phyloP scores from a whole-genome alignment of 2,888 invertebrate species.

The Eulithis testata region DNA sequence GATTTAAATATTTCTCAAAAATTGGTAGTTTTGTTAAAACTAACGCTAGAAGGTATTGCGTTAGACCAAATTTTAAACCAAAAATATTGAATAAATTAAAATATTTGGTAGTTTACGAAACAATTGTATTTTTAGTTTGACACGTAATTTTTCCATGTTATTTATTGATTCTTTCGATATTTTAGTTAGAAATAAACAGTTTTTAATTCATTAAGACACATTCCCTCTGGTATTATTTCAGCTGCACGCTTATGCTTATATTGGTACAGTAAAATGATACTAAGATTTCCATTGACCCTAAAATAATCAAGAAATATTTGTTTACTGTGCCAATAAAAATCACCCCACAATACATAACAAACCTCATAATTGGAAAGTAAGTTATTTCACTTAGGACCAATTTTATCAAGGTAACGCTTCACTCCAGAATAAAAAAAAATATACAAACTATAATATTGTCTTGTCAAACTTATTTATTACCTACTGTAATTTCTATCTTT shows the following conservation, averaged over 20 bases:
- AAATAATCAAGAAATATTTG: not conserved
- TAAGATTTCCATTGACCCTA: not conserved
- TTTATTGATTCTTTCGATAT: slow-evolving; percentile 16
- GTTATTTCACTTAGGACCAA: slow-evolving; percentile 8
- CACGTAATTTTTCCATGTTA: slow-evolving; percentile 12
- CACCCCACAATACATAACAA: not conserved
- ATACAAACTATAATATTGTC: no score
- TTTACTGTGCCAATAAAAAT: slow-evolving; percentile 11
- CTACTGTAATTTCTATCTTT: no score
- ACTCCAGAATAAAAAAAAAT: no score
- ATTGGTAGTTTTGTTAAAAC: not conserved
- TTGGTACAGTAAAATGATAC: slow-evolving; percentile 13
- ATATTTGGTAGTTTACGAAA: slow-evolving; percentile 3
- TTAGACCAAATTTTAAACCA: not conserved
- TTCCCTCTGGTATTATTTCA: slow-evolving; percentile 4
- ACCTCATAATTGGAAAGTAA: slow-evolving; percentile 22
- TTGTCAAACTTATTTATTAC: no score
- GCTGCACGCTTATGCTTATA: slow-evolving; percentile 8
- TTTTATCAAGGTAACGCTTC: no score
- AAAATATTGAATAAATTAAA: slow-evolving; percentile 4
- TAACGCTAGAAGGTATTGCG: slow-evolving; percentile 1
- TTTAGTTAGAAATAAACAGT: slow-evolving; percentile 21
- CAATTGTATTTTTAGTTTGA: slow-evolving; percentile 11
- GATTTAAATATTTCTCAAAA: not conserved
- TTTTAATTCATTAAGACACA: slow-evolving; percentile 16